Percentiles rank a stretch among this genome's conserved stretches.
These are phyloP conservation scores for Pterobdella sp. DNA, from an alignment of 2,888 invertebrate species.

Conservation along the genomic window DNA sequence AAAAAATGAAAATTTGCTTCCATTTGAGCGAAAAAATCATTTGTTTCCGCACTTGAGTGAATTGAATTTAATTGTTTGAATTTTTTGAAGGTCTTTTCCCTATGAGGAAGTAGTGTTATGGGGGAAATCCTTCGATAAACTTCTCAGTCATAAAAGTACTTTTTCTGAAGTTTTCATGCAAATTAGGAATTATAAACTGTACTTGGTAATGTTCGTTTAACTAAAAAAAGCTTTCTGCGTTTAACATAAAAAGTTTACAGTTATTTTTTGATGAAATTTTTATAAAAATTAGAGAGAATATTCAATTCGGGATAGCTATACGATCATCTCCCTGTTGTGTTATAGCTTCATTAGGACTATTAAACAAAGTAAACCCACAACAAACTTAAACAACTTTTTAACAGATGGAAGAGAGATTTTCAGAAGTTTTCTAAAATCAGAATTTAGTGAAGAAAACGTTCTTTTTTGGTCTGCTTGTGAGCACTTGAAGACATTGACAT, in stretches of 20 bases:
- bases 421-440: slow-evolving; percentile 88
- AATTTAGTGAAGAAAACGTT: slow-evolving; percentile 97
- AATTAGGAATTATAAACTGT: no score
- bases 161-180: not conserved
- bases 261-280: no score
- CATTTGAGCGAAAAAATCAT: not conserved
- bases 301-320: no score
- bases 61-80: not conserved
- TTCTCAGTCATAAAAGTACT: slow-evolving; percentile 78
- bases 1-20: not conserved
- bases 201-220: no score
- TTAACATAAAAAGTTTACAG: no score
- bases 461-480: slow-evolving; percentile 96
- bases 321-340: no score
- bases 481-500: slow-evolving; percentile 85
- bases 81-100: slow-evolving; percentile 45
- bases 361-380: no score
- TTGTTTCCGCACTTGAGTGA: not conserved
- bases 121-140: slow-evolving; percentile 89
- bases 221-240: no score
- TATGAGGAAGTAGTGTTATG: slow-evolving; percentile 85
- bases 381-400: slow-evolving; percentile 33
- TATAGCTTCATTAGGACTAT: no score
- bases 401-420: slow-evolving; percentile 84
- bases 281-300: no score